Evolutionary conservation across 1,140 invertebrate species (phyloP), one percentile per base, ranked within the genome.

Genomic region (Xylocopa sonorina): DNA sequence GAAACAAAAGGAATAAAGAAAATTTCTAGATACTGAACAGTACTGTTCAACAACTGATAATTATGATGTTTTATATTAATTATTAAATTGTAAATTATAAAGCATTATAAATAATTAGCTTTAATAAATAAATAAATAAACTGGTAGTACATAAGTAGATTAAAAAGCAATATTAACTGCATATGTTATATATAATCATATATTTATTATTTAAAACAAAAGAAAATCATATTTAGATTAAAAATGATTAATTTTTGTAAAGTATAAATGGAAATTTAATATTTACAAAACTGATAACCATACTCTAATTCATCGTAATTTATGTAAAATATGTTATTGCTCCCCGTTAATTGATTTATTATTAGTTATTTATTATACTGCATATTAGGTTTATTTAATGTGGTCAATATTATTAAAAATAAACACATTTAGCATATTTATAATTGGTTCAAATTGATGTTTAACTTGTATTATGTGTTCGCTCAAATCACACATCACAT

Each of bases 401-500:
- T n/a, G 3, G 2, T 75, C 27, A 14, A 34, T 9, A 71, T 63
- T 38, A 68, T 77, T 41, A 68, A 64, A n/a, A 41, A 24, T 43
- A 51, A 75, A 69, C 51, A 41, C 38, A 41, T 77, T 71, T 69
- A 48, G 66, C 18, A n/a, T 38, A 63, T 74, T 57, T 46, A 57
- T 50, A n/a, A 57, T 34, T 75, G 62, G 2, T 68, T 69, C 2
- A 32, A n/a, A 41, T 10, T 24, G 24, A 62, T 58, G 43, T 77
- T 76, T 62, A 34, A 43, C 34, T 60, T 76, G 48, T 69, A 72
- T 73, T 55, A 78, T 72, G 46, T 73, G 48, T 77, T 84, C 71
- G 77, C 62, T 34, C 78, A 85, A 82, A 72, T 82, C 83, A 82
- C 80, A 74, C 84, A 85, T 79, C 80, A 79, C 75, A 79, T 86